Base-by-base conservation (phyloP, 23 tunicate genomes). In the Styela plicata region DNA sequence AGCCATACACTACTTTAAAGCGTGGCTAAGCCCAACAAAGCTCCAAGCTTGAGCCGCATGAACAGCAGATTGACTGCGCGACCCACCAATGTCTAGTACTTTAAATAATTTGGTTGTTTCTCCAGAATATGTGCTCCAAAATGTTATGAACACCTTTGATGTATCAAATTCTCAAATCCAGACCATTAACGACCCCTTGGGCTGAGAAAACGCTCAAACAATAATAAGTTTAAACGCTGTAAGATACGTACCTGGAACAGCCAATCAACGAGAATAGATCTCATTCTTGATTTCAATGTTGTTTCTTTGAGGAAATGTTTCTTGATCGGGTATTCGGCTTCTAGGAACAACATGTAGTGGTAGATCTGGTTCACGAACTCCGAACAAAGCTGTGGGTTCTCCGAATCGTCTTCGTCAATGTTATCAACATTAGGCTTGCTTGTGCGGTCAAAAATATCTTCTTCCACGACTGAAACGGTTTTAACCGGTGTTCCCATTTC, bases 261-360 rank as follows among this genome's bases (percentile, higher is more conserved):
- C 99, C 99, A 96, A 65, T 96, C 99, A 22, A 96, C 99, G 2
- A 96, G 83, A 26, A 96, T 91, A 2, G 95, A 65, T 34, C 99
- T 82, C 99, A 96, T 87, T 35, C 81, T 63, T 5, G 90, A 63
- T 35, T 88, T 93, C 29, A 93, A 57, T 34, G 73, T 52, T 1
- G 87, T 84, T 65, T 85, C 89, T 75, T 85, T 85, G 64, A 93
- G 69, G 63, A 84, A 88, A 57, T 82, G 74, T 5, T 62, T 36
- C 24, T 71, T 67, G 0, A 88, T 70, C 1, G 98, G 92, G 78
- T 80, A 88, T 52, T 79, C 63, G 24, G 85, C 70, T 76, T 93
- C 98, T 69, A 88, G 78, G 64, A 84, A 77, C 74, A 93, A 84
- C 93, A 93, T 88, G 81, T 93, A 93, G 18, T 93, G 98, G 73